phyloP scores from a whole-genome alignment of 1,140 invertebrate genomes.

The Coenobita brevimanus region DNA sequence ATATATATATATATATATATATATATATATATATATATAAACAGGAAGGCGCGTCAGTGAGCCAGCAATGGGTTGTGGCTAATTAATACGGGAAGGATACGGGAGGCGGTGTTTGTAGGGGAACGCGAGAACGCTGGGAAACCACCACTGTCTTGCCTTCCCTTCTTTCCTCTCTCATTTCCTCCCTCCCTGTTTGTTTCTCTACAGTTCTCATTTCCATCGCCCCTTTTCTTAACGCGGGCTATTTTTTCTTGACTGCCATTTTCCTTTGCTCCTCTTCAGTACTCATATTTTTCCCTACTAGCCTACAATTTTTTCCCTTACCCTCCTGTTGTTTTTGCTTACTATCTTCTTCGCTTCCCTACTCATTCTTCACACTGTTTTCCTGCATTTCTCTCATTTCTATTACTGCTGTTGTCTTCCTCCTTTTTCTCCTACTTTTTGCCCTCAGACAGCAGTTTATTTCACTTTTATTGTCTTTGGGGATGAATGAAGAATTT shows the following conservation, averaged over 20 bases:
- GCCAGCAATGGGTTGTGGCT: not conserved
- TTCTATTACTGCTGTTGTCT: too few species aligned
- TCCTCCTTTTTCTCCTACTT: too few species aligned
- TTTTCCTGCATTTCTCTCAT: too few species aligned
- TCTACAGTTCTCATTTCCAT: not conserved
- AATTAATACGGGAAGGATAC: constrained; percentile 15
- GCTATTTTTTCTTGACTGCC: not conserved
- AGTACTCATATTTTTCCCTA: not conserved
- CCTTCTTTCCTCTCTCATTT: constrained; percentile 25
- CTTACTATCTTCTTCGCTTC: not conserved
- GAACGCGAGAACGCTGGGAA: constrained; percentile 32
- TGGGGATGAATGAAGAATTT: too few species aligned
- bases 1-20: not conserved
- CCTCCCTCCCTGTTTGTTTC: not conserved
- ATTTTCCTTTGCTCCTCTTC: not conserved
- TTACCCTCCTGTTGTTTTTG: not conserved
- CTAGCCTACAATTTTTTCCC: not conserved
- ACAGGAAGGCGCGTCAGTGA: constrained; percentile 5
- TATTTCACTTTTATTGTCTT: too few species aligned
- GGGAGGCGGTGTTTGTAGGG: constrained; percentile 14
- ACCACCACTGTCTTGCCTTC: not conserved
- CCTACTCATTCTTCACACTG: not conserved
- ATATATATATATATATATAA: too few species aligned
- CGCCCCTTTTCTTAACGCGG: not conserved
- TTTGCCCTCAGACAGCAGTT: too few species aligned